Evolutionary conservation across 2,888 invertebrate species (phyloP), one percentile per base, ranked within the genome.

Genomic region (Rhagonycha lutea): DNA sequence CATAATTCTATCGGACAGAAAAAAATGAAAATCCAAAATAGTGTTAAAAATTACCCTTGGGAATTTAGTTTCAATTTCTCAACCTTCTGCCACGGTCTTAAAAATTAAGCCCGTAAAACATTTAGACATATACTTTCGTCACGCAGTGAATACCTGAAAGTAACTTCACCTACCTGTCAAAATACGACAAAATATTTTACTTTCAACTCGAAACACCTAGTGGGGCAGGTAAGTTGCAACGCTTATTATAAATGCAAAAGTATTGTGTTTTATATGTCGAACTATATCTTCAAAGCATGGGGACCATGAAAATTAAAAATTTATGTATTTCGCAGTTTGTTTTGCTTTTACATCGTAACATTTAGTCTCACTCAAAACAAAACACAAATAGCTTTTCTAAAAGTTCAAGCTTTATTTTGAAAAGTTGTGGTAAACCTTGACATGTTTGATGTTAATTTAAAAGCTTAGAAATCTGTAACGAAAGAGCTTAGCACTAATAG

Each of bases 171-270:
- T 83, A 83, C 83, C 84, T 85, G 84, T 85, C 85, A 85, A 83
- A 85, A 85, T 83, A 85, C 80, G 80, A 81, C 83, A 84, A 85
- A 85, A 84, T 84, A 85, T 84, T 83, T 83, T 79, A 78, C 80
- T 81, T 78, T 72, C 68, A 29, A 67, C 69, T 74, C 24, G 24
- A 65, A 79, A 82, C 75, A 67, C 76, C 67, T 32, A 70, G 68
- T 26, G 24, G 18, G 26, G 10, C 77, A 77, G 68, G 68, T 68
- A 72, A 75, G 26, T 72, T 63, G 32, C 18, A 23, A 14, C 18
- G 26, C n/a, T 68, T 47, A 29, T 61, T 69, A 61, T 26, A 69
- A 14, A 61, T 60, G 18, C 26, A 28, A 11, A 62, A 28, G 12
- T 24, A 23, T 26, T 65, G 23, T 24, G 9, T 65, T 24, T 65